These are phyloP conservation scores for Thripadectes ignobilis DNA, from an alignment of 2,797 vertebrate genomes.

Conservation along the genomic window DNA sequence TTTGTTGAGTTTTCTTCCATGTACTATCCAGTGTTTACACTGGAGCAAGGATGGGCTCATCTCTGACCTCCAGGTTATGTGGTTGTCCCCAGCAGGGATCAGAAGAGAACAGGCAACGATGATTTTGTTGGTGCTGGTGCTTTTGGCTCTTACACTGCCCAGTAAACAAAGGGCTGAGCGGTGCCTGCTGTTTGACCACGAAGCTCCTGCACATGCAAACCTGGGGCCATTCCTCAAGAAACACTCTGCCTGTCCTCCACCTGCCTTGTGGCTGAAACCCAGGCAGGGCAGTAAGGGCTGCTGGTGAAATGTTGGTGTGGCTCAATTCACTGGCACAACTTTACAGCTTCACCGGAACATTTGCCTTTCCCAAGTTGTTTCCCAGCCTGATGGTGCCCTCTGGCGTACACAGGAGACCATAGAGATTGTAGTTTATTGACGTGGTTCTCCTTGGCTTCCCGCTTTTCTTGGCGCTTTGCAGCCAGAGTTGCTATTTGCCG, in stretches of 20 bases:
- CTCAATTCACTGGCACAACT: not conserved
- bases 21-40: accelerated
- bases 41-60: not conserved
- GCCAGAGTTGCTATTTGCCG: accelerated
- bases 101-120: accelerated
- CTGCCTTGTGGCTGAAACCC: not conserved
- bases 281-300: not conserved
- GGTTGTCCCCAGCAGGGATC: not conserved
- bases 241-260: accelerated
- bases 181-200: accelerated
- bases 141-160: not conserved
- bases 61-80: accelerated
- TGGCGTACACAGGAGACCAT: not conserved
- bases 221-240: accelerated
- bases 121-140: accelerated
- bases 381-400: conserved; percentile 33
- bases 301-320: not conserved
- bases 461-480: not conserved
- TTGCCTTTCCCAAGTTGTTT: not conserved
- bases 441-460: not conserved
- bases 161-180: accelerated
- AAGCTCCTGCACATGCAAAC: not conserved
- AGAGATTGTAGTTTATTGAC: not conserved
- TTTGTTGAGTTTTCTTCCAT: not conserved
- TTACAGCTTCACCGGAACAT: not conserved